Evolutionary conservation across 2,888 invertebrate genomes (phyloP).

Genomic region (Ectobius pallidus): DNA sequence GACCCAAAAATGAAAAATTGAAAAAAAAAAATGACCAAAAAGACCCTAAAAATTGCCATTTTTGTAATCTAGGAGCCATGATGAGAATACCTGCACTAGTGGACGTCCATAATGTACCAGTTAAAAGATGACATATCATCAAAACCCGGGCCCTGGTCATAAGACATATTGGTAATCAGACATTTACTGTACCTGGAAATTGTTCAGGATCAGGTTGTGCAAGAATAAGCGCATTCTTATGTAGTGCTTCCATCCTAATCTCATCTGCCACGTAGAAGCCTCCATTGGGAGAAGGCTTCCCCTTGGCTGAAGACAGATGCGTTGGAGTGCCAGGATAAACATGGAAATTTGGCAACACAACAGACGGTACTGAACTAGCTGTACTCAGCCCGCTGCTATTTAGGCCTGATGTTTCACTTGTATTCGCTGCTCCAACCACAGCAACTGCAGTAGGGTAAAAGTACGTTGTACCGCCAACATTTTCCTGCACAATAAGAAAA

Average conservation of each 20-base stretch:
- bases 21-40: too few relatives aligned
- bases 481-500: conserved; percentile 66
- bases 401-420: conserved; percentile 37
- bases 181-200: conserved; percentile 64
- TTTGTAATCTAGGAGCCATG: too few relatives aligned
- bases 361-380: conserved; percentile 34
- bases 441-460: conserved; percentile 73
- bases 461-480: conserved; percentile 94
- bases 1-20: too few relatives aligned
- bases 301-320: conserved; percentile 56
- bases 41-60: too few relatives aligned
- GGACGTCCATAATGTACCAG: too few relatives aligned
- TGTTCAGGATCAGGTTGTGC: conserved; percentile 74
- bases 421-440: conserved; percentile 46
- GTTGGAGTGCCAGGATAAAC: conserved; percentile 70
- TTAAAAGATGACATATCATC: too few relatives aligned
- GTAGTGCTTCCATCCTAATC: conserved; percentile 77
- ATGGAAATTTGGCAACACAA: conserved; percentile 53
- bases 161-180: too few relatives aligned
- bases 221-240: conserved; percentile 73
- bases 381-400: conserved; percentile 23
- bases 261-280: conserved; percentile 87
- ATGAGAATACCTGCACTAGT: too few relatives aligned
- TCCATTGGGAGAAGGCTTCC: conserved; percentile 53
- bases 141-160: too few relatives aligned